Evolutionary conservation across 1,140 invertebrate species (phyloP), one percentile per base, ranked within the genome.

Genomic region (Drosophila erecta): DNA sequence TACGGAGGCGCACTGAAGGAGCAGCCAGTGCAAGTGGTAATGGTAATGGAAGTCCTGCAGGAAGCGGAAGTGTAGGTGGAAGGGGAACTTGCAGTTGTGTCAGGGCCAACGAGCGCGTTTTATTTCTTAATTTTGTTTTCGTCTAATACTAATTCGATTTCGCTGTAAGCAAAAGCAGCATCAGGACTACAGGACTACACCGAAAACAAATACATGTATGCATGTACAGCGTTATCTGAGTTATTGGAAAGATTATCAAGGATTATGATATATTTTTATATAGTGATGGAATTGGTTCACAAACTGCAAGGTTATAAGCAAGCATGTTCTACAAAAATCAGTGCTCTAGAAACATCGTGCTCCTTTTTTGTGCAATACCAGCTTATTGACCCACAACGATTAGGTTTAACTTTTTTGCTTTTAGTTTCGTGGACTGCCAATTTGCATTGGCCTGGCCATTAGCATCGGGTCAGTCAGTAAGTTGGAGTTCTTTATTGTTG

Each of bases 121-220:
- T 83, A 87, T 87, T 87, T 86, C 81, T 86, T 86, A 86, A 86
- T 87, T 86, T 87, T 86, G 69, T 87, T 86, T 86, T 87, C 54
- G 54, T 62, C 75, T 81, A 78, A 87, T 87, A 87, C 78, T 87
- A 87, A 86, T 85, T 81, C 85, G 81, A 86, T 86, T 86, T 86
- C 66, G 58, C 71, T 86, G 74, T 78, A 72, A 86, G 78, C 76
- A 61, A 46, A 44, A 65, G 22, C 22, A 38, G 17, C 41, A 24
- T 17, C 17, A 15, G 24, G 7, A 56, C 3, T 35, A 54, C 17
- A 15, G 24, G 7, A 56, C 3, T 35, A 54, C 33, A 62, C 54
- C 41, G 54, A 4, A 4, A 35, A 24, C 4, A 54, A 47, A 46
- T n/a, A 15, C 8, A 30, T 10, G 10, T 30, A 6, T 27, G 6